Evolutionary conservation across 1,140 invertebrate species (phyloP).

Genomic region (Metaphire vulgaris): DNA sequence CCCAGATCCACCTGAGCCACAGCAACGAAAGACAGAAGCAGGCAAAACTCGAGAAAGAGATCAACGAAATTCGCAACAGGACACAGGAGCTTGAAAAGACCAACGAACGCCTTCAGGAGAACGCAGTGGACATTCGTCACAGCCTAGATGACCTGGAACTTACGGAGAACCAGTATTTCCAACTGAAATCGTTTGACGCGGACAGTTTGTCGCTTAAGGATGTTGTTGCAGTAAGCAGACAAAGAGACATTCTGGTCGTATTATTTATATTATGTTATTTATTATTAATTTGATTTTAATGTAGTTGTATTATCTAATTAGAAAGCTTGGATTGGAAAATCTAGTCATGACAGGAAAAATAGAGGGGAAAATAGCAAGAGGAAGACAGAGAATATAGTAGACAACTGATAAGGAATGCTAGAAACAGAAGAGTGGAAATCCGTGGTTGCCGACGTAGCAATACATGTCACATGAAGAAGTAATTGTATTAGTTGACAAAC

Average conservation of each 20-base stretch:
- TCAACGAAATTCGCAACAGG: constrained; percentile 43
- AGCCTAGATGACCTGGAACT: constrained; percentile 43
- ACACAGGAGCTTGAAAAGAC: constrained; percentile 49
- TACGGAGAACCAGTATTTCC: constrained; percentile 47
- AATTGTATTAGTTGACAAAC: no score
- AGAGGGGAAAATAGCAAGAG: no score
- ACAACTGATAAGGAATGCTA: no score
- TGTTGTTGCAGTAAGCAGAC: constrained; percentile 47
- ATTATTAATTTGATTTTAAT: constrained; percentile 5
- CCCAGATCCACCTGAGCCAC: not conserved
- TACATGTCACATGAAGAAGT: no score
- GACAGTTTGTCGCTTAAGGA: constrained; percentile 48
- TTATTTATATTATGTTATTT: not conserved
- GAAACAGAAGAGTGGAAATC: no score
- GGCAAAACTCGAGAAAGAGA: constrained; percentile 44
- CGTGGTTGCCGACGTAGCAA: no score
- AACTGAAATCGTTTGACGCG: constrained; percentile 40
- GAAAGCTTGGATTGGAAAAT: no score
- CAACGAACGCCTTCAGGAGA: constrained; percentile 49
- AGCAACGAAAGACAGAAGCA: constrained; percentile 29
- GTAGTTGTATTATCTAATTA: no score
- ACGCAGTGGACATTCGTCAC: constrained; percentile 45
- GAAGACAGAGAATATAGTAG: no score
- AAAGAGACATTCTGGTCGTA: not conserved
- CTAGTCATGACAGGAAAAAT: no score